Conservation (phyloP, 1,140 invertebrate species). For the Plutomurus gul region DNA sequence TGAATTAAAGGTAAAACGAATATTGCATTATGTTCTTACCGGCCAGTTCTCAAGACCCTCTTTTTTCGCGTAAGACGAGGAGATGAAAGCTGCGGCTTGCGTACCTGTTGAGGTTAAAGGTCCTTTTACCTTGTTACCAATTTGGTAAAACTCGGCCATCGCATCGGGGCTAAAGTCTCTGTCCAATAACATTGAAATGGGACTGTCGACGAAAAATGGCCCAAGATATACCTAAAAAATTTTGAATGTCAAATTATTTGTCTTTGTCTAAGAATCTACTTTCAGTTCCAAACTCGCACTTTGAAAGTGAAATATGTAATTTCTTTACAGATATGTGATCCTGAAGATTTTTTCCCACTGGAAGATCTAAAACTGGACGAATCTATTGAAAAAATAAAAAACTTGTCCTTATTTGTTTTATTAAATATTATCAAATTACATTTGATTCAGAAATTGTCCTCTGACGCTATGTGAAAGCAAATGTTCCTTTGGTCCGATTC, state of each 20-base stretch:
- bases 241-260: not conserved
- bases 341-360: conserved; percentile 60
- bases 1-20: too few relatives aligned
- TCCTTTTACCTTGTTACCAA: not conserved
- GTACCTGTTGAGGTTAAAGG: conserved; percentile 29
- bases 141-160: not conserved
- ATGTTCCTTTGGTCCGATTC: conserved; percentile 10
- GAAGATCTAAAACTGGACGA: conserved; percentile 48
- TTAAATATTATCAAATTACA: not conserved
- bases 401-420: not conserved
- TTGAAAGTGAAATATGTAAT: too few relatives aligned
- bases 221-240: not conserved
- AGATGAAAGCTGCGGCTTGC: conserved; percentile 32
- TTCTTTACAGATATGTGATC: conserved; percentile 55
- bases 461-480: not conserved
- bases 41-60: not conserved
- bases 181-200: not conserved
- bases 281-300: too few relatives aligned
- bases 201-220: not conserved
- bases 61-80: not conserved
- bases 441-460: not conserved
- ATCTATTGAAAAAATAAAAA: not conserved
- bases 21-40: too few relatives aligned
- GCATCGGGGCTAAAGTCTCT: not conserved
- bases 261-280: not conserved